A percentile compares a stretch with the other conserved stretches of the same genome.
phyloP scores from a whole-genome alignment of 2,888 invertebrate species.

The Ormyrus labotus region DNA sequence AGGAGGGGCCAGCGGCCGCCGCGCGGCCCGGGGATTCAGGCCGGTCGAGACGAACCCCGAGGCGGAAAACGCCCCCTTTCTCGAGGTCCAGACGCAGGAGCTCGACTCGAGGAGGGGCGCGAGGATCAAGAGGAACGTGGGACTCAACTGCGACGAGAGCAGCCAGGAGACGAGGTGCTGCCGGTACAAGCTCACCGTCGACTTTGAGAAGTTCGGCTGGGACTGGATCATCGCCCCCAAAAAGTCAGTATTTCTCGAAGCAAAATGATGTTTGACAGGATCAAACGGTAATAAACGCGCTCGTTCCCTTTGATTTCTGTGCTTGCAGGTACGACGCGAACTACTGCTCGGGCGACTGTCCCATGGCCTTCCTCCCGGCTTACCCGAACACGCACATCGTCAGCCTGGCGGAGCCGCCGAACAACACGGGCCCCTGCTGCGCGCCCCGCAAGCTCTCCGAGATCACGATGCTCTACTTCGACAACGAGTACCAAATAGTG shows the following conservation, averaged over 20 bases:
- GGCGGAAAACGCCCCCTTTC: slow-evolving; percentile 79
- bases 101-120: slow-evolving; percentile 78
- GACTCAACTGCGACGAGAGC: slow-evolving; percentile 89
- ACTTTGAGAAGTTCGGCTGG: slow-evolving; percentile 97
- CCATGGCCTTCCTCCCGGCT: slow-evolving; percentile 89
- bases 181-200: slow-evolving; percentile 93
- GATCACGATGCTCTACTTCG: slow-evolving; percentile 94
- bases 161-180: slow-evolving; percentile 92
- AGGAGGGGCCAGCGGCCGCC: slow-evolving; percentile 76
- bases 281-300: too few species aligned
- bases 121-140: slow-evolving; percentile 86
- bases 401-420: slow-evolving; percentile 85
- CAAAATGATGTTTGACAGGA: too few species aligned
- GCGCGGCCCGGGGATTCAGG: slow-evolving; percentile 75
- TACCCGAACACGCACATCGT: slow-evolving; percentile 93
- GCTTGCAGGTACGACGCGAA: slow-evolving; percentile 88
- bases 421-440: slow-evolving; percentile 93
- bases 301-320: background rate
- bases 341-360: slow-evolving; percentile 97
- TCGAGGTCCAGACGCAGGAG: slow-evolving; percentile 78
- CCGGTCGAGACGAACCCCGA: slow-evolving; percentile 83
- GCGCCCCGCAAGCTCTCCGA: slow-evolving; percentile 92
- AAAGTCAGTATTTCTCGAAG: slow-evolving; percentile 72
- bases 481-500: slow-evolving; percentile 90
- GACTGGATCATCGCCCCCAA: slow-evolving; percentile 98